Evolutionary conservation across 2,888 invertebrate genomes (phyloP), one percentile per base, ranked within the genome.

Genomic region (Brassicogethes aeneus): DNA sequence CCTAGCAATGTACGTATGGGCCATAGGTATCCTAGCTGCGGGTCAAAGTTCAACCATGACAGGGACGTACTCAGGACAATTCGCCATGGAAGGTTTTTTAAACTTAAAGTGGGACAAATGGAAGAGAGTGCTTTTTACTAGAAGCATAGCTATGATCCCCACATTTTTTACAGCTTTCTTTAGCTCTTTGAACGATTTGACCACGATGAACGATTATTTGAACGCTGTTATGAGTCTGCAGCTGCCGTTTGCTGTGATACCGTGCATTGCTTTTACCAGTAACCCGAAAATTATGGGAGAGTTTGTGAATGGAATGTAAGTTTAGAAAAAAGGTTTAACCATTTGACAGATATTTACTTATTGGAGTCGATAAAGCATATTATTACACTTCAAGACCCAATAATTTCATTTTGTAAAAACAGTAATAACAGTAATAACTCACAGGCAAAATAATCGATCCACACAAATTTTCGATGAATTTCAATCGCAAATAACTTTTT

Each of bases 191-290:
- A 66, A 77, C 36, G 77, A 85, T 52, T 68, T 89, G 38, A 82
- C 82, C 2, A 70, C 72, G 12, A 79, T 92, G 82, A 92, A 91
- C 65, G 90, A 91, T 60, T 70, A 83, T 30, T 68, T 92, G 34
- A 91, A 91, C 67, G 86, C 87, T 1, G 75, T 91, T 3, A 88
- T 90, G 87, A 81, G 84, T 51, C 68, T 91, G n/a, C 89, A 89
- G 61, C 68, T 91, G 46, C 91, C 91, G 1, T 91, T 91, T 62
- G 91, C 91, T 2, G 76, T 85, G 3, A 72, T 91, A 44, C 91
- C 91, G 2, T 82, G 86, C 1, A 79, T 92, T 43, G 87, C 89
- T 0, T 89, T 92, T 59, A 89, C 90, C 1, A 84, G 85, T 39
- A 82, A 82, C 53, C 64, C 67, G 2, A 71, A 74, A 37, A 79